Evolutionary conservation across 2,888 invertebrate species (phyloP).

Genomic region (Uloborus plumipes): DNA sequence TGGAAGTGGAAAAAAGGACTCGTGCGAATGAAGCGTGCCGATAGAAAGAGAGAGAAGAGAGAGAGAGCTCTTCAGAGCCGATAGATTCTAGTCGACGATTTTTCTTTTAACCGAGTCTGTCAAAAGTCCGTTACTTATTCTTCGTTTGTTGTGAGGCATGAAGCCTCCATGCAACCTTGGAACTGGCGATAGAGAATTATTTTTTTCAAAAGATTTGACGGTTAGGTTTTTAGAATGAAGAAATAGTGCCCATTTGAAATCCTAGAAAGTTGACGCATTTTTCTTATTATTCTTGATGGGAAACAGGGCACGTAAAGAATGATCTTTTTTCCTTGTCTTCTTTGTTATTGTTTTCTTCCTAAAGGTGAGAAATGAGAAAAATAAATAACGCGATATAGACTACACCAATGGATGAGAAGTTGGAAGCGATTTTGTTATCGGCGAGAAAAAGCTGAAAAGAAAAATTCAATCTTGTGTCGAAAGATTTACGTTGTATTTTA

Average conservation of each 20-base stretch:
- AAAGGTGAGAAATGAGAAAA: conserved; percentile 45
- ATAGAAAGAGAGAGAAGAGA: too few relatives aligned
- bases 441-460: conserved; percentile 43
- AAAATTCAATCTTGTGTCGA: conserved; percentile 26
- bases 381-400: conserved; percentile 43
- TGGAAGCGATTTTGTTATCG: conserved; percentile 41
- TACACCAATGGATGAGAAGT: conserved; percentile 48
- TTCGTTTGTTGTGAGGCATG: conserved; percentile 36
- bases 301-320: conserved; percentile 41
- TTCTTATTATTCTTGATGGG: conserved; percentile 7
- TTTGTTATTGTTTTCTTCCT: conserved; percentile 21
- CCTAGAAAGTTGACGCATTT: conserved; percentile 47
- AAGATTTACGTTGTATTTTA: conserved; percentile 52
- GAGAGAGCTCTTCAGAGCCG: conserved; percentile 22
- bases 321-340: conserved; percentile 33
- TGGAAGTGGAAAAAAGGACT: too few relatives aligned
- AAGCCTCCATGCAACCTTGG: conserved; percentile 31
- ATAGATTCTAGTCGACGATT: conserved; percentile 44
- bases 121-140: conserved; percentile 52
- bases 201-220: conserved; percentile 22
- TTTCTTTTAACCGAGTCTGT: conserved; percentile 57
- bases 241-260: conserved; percentile 39
- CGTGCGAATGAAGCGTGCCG: conserved; percentile 13
- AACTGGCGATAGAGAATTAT: conserved; percentile 36
- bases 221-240: conserved; percentile 29